phyloP scores from a whole-genome alignment of 1,140 invertebrate species.

The Calosoma granatense region DNA sequence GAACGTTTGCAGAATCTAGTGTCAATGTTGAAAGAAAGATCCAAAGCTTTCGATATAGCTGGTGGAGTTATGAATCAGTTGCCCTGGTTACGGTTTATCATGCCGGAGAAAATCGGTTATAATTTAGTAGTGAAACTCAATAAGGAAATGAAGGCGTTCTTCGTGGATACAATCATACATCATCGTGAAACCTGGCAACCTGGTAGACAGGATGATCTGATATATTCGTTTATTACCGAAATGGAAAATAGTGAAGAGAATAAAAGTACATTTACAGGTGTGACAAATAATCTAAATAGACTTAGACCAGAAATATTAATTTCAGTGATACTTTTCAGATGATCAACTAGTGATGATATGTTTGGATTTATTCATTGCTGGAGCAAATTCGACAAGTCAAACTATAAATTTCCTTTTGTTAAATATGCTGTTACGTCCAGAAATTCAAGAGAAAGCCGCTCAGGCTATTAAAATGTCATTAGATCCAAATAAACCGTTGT shows the following conservation, averaged over 20 bases:
- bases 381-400: slow-evolving; percentile 59
- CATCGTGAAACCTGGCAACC: slow-evolving; percentile 44
- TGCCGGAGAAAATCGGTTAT: slow-evolving; percentile 56
- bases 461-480: slow-evolving; percentile 50
- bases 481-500: slow-evolving; percentile 31
- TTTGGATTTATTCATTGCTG: slow-evolving; percentile 61
- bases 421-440: slow-evolving; percentile 49
- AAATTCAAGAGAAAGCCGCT: slow-evolving; percentile 55
- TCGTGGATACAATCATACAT: slow-evolving; percentile 48
- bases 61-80: slow-evolving; percentile 56
- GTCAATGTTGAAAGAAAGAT: slow-evolving; percentile 47
- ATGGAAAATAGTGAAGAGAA: slow-evolving; percentile 39
- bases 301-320: slow-evolving; percentile 11
- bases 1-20: slow-evolving; percentile 46
- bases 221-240: slow-evolving; percentile 65
- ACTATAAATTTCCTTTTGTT: slow-evolving; percentile 62
- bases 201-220: slow-evolving; percentile 51
- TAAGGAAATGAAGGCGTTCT: slow-evolving; percentile 42
- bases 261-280: slow-evolving; percentile 50
- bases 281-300: slow-evolving; percentile 12
- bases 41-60: slow-evolving; percentile 55
- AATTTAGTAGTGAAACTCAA: slow-evolving; percentile 54
- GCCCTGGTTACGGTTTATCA: slow-evolving; percentile 58
- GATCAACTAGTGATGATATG: slow-evolving; percentile 59
- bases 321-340: slow-evolving; percentile 37